Conservation (phyloP, 2,797 vertebrate genomes). For the Artibeus lituratus region DNA sequence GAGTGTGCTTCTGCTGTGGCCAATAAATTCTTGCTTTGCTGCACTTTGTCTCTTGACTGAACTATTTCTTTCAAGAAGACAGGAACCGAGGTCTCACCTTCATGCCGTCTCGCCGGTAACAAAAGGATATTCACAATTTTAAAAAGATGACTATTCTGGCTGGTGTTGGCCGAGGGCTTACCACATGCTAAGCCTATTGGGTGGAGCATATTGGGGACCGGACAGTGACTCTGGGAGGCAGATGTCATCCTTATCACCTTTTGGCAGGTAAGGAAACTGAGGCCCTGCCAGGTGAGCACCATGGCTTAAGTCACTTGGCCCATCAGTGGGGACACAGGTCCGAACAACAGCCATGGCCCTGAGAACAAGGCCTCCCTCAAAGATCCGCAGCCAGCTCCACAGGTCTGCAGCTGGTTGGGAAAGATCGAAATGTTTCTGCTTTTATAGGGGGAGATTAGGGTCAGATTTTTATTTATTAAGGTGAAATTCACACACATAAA, state of each 20-base stretch:
- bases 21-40: background rate
- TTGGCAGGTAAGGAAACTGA: background rate
- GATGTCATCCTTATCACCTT: background rate
- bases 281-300: background rate
- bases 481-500: background rate
- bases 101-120: background rate
- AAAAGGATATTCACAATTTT: background rate
- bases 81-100: background rate
- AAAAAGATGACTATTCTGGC: background rate
- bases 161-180: background rate
- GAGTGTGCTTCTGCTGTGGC: background rate
- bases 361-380: background rate
- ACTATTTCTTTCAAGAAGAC: background rate
- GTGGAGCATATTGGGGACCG: background rate
- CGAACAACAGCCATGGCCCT: background rate
- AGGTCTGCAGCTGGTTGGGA: background rate
- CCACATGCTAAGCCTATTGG: background rate
- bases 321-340: background rate
- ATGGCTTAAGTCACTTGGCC: background rate
- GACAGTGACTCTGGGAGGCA: background rate
- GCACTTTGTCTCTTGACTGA: background rate
- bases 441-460: background rate
- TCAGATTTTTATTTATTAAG: background rate
- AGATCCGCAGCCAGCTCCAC: no score
- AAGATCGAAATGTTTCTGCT: background rate